These are phyloP conservation scores for Acrocephalus scirpaceus DNA, from an alignment of 2,797 vertebrate genomes.

Conservation along the genomic window DNA sequence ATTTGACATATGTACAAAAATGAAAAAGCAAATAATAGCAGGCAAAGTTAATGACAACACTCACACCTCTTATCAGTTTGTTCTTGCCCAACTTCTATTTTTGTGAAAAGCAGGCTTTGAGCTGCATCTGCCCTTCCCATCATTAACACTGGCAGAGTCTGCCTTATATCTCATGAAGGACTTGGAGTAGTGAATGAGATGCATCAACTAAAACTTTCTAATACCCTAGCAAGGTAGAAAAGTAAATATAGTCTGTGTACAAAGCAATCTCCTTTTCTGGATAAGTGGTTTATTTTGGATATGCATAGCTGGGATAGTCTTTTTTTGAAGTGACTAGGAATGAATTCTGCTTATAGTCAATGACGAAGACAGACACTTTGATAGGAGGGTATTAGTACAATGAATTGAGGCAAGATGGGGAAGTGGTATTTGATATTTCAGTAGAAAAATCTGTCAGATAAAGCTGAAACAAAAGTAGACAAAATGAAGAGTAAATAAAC, in stretches of 20 bases:
- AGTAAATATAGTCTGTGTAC: not conserved
- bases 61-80: not conserved
- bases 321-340: not conserved
- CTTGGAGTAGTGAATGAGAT: not conserved
- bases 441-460: not conserved
- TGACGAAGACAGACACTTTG: not conserved
- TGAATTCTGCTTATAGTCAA: not conserved
- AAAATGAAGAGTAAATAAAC: not conserved
- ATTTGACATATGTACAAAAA: not conserved
- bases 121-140: not conserved
- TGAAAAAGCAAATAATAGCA: not conserved
- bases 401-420: not conserved
- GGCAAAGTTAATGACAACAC: not conserved
- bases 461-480: not conserved
- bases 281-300: not conserved
- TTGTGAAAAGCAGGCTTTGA: not conserved
- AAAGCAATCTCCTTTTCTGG: not conserved
- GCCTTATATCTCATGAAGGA: not conserved
- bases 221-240: not conserved
- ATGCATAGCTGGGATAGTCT: not conserved
- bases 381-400: not conserved
- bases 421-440: not conserved
- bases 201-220: not conserved
- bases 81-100: not conserved
- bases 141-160: not conserved